Percentiles rank a stretch among this genome's conserved stretches.
Evolutionary conservation across 2,888 invertebrate genomes (phyloP).

Genomic region (Eupsilia transversa): DNA sequence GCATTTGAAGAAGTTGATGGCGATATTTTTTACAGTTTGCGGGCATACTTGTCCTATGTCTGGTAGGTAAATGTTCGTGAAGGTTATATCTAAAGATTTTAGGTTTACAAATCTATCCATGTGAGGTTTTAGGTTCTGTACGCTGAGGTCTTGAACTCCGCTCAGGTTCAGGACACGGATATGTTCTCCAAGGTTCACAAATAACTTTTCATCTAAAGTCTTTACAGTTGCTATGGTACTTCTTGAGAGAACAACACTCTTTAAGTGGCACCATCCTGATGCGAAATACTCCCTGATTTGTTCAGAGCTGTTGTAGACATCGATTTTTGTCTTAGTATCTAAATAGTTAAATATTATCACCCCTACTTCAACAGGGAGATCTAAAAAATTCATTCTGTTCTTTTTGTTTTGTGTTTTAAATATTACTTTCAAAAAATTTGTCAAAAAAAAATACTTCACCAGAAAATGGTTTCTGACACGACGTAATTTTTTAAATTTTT

Average conservation of each 20-base stretch:
- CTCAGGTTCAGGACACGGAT: slow-evolving; percentile 71
- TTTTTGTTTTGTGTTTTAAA: slow-evolving; percentile 14
- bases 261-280: slow-evolving; percentile 67
- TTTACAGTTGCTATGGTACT: slow-evolving; percentile 66
- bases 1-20: slow-evolving; percentile 72
- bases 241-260: slow-evolving; percentile 67
- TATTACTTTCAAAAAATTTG: slow-evolving; percentile 25
- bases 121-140: slow-evolving; percentile 62
- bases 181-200: slow-evolving; percentile 64
- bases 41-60: slow-evolving; percentile 71
- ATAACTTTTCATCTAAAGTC: slow-evolving; percentile 65
- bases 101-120: slow-evolving; percentile 65
- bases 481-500: slow-evolving; percentile 12
- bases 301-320: slow-evolving; percentile 61
- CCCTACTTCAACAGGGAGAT: slow-evolving; percentile 69
- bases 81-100: slow-evolving; percentile 72
- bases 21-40: slow-evolving; percentile 66
- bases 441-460: slow-evolving; percentile 25
- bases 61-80: slow-evolving; percentile 71
- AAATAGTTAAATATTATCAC: slow-evolving; percentile 65
- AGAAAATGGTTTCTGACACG: slow-evolving; percentile 43
- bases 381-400: slow-evolving; percentile 64
- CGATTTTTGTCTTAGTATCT: slow-evolving; percentile 67
- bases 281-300: slow-evolving; percentile 68
- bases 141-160: slow-evolving; percentile 70